phyloP scores from a whole-genome alignment of 2,797 vertebrate genomes.

The Spheniscus humboldti region DNA sequence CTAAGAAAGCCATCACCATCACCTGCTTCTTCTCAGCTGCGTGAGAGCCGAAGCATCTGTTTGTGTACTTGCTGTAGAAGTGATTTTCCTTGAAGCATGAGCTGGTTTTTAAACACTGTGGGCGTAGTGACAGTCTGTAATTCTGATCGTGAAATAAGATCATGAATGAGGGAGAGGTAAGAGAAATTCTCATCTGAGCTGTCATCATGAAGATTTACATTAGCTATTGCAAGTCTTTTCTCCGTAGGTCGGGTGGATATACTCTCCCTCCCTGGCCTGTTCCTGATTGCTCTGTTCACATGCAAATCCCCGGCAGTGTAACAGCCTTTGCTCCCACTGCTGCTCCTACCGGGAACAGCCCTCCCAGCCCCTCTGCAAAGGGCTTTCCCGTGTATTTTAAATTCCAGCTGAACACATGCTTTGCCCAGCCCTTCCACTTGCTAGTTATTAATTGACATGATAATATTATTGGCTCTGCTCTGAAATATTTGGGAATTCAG shows the following conservation, averaged over 20 bases:
- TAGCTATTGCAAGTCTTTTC: background rate
- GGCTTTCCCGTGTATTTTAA: background rate
- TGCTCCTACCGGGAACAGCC: background rate
- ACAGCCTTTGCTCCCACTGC: background rate
- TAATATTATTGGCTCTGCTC: background rate
- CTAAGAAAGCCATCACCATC: background rate
- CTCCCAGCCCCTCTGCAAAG: background rate
- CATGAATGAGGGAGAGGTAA: background rate
- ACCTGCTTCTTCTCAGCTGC: background rate
- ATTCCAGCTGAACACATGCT: background rate
- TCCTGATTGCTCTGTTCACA: fast-evolving
- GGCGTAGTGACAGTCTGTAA: constrained; percentile 5
- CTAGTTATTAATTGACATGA: background rate
- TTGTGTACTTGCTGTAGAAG: background rate
- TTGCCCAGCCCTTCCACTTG: background rate
- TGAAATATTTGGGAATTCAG: background rate
- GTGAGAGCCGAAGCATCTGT: fast-evolving
- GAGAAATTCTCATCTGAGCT: background rate
- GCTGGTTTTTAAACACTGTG: constrained; percentile 30
- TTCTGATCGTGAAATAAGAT: background rate
- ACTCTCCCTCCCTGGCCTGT: background rate
- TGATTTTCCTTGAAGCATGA: constrained; percentile 45
- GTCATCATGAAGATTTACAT: background rate
- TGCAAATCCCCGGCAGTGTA: background rate
- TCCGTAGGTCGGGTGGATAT: background rate